phyloP scores from a whole-genome alignment of 2,797 vertebrate genomes.

The Saxicola maurus region DNA sequence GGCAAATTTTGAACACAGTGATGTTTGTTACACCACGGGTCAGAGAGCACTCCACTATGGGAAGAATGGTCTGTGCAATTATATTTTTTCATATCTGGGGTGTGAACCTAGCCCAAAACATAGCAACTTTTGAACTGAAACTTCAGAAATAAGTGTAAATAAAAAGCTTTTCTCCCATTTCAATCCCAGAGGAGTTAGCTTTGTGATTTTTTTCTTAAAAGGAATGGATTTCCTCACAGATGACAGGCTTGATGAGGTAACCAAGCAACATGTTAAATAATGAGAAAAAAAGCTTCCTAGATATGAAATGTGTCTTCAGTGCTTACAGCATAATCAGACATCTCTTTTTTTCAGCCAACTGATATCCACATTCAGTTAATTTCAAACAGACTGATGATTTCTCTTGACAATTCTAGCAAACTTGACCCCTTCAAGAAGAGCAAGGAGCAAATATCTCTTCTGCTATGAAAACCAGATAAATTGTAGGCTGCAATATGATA shows the following conservation, averaged over 20 bases:
- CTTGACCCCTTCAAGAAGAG: not conserved
- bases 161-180: not conserved
- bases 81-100: not conserved
- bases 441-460: not conserved
- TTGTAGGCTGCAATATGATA: not conserved
- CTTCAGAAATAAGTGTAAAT: not conserved
- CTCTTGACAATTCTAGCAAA: not conserved
- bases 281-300: conserved; percentile 19
- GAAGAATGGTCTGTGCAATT: not conserved
- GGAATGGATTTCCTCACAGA: not conserved
- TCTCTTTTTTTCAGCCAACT: conserved; percentile 11
- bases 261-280: conserved; percentile 48
- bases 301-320: not conserved
- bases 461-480: not conserved
- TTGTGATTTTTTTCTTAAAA: not conserved
- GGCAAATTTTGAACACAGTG: not conserved
- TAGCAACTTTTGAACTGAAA: not conserved
- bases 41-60: not conserved
- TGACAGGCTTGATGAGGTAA: conserved; percentile 33
- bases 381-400: not conserved
- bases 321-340: not conserved
- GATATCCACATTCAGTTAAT: not conserved
- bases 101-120: fast-evolving
- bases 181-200: not conserved
- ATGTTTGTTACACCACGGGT: not conserved